Conservation (phyloP, 92 coral and sea anemone genomes). For the Porites divaricata region DNA sequence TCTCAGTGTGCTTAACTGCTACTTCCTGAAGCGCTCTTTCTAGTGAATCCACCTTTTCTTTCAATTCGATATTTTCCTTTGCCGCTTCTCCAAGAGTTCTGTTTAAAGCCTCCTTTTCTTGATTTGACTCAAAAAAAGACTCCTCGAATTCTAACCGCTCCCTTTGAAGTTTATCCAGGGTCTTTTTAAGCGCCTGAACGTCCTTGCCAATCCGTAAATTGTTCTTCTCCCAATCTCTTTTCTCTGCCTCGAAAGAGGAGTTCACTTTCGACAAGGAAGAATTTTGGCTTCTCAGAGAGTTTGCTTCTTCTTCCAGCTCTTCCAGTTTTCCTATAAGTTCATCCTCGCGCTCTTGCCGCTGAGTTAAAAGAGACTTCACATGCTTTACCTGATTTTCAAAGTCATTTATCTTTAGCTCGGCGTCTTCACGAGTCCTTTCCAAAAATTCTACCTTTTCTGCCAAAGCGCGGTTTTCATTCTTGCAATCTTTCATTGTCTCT, state of each 20-base stretch:
- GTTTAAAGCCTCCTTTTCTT: conserved; percentile 71
- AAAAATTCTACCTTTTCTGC: conserved; percentile 71
- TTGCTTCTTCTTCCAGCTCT: conserved; percentile 64
- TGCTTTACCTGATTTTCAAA: conserved; percentile 79
- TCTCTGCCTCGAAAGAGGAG: conserved; percentile 84
- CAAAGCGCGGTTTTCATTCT: conserved; percentile 69
- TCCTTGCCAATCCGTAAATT: conserved; percentile 87
- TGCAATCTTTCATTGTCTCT: conserved; percentile 74
- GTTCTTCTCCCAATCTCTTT: conserved; percentile 72
- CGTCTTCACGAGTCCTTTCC: conserved; percentile 74
- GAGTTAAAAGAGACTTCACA: conserved; percentile 67
- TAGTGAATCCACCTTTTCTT: conserved; percentile 64
- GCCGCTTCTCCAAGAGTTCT: conserved; percentile 69
- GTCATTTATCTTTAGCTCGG: conserved; percentile 68
- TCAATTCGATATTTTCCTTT: conserved; percentile 67
- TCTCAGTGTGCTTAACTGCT: conserved; percentile 72
- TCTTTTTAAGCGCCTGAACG: conserved; percentile 81
- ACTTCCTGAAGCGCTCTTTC: conserved; percentile 58
- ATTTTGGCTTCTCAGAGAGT: conserved; percentile 66
- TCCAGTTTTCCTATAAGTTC: conserved; percentile 64
- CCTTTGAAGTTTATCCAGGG: conserved; percentile 81
- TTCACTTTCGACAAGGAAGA: conserved; percentile 62
- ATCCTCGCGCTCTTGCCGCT: conserved; percentile 70
- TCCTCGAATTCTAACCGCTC: conserved; percentile 86
- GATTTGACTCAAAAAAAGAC: conserved; percentile 79